Conservation (phyloP, 30 jellyfish, hydroid and myxozoan species). For the Rhopilema esculentum region DNA sequence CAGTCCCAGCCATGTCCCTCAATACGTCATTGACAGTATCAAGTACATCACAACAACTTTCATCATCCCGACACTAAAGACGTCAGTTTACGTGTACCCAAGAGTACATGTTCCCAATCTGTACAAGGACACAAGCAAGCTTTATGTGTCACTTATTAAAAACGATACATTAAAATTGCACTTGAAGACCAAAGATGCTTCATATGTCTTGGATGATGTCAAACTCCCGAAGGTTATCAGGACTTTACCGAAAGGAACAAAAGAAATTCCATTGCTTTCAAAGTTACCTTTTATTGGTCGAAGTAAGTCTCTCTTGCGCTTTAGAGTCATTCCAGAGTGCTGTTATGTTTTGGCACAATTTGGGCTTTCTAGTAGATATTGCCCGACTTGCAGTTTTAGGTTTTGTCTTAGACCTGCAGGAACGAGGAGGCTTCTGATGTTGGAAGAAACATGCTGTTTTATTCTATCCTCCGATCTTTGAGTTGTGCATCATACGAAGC, state of each 20-base stretch:
- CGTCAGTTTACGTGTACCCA: slow-evolving; percentile 39
- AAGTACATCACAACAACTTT: not conserved
- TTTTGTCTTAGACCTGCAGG: too few relatives aligned
- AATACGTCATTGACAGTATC: not conserved
- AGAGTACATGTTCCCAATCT: slow-evolving; percentile 11
- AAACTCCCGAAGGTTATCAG: slow-evolving; percentile 47
- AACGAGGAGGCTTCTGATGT: too few relatives aligned
- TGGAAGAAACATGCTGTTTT: too few relatives aligned
- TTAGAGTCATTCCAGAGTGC: too few relatives aligned
- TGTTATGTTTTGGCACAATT: not conserved
- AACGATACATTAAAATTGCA: slow-evolving; percentile 36
- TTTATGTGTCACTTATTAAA: slow-evolving; percentile 8
- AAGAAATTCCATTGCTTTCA: slow-evolving; percentile 26
- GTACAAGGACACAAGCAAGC: slow-evolving; percentile 13
- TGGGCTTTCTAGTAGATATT: too few relatives aligned
- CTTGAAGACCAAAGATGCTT: slow-evolving; percentile 19
- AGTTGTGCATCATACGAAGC: too few relatives aligned
- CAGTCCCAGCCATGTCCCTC: slow-evolving; percentile 38
- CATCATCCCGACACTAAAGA: slow-evolving; percentile 27
- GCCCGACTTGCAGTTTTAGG: too few relatives aligned
- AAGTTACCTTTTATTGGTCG: slow-evolving; percentile 11
- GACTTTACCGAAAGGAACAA: slow-evolving; percentile 61
- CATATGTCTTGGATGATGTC: slow-evolving; percentile 44
- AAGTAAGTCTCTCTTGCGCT: slow-evolving; percentile 30
- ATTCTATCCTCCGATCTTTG: too few relatives aligned